Conservation (phyloP, 1,140 invertebrate genomes). For the Bathynomus jamesi region DNA sequence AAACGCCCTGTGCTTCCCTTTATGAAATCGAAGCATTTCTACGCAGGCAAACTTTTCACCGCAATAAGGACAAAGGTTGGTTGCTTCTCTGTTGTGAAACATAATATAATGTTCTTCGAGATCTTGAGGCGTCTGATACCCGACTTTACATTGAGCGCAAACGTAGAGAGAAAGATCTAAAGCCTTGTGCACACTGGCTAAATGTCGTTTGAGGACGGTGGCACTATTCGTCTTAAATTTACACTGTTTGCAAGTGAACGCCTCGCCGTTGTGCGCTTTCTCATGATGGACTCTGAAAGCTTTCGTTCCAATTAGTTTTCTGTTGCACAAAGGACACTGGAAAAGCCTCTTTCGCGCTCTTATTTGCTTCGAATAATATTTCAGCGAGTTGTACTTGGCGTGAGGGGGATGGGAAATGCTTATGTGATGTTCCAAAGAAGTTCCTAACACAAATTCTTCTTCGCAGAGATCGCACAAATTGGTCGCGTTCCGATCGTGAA, state of each 20-base stretch:
- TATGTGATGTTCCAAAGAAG: neutral
- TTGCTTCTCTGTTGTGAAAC: neutral
- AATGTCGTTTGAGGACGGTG: neutral
- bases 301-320: neutral
- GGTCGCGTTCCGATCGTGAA: neutral
- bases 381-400: neutral
- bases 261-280: neutral
- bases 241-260: neutral
- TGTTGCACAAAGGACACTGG: neutral
- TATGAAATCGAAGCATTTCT: slow-evolving; percentile 29
- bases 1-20: slow-evolving; percentile 23
- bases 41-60: slow-evolving; percentile 30
- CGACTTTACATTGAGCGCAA: neutral
- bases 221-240: neutral
- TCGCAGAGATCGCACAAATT: neutral
- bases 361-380: neutral
- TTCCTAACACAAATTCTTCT: neutral
- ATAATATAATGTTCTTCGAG: neutral
- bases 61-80: slow-evolving; percentile 9
- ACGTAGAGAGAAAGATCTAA: neutral
- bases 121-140: neutral
- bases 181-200: neutral
- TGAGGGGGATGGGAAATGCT: neutral
- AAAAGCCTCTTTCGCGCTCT: neutral
- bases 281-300: neutral